Conservation (phyloP, 1,140 invertebrate genomes). For the Uloborus diversus region DNA sequence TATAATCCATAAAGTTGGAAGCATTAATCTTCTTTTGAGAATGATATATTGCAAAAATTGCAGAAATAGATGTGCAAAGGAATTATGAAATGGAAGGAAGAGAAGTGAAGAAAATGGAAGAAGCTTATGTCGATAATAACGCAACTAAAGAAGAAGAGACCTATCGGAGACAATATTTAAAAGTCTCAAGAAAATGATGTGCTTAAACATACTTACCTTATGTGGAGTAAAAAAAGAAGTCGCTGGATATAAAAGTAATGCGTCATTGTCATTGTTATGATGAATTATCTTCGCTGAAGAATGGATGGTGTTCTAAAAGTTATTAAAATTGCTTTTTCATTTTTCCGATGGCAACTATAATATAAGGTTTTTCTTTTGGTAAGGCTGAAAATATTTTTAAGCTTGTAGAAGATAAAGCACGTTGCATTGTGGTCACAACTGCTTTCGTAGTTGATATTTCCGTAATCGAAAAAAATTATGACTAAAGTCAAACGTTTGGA, state of each 20-base stretch:
- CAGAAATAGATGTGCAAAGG: conserved; percentile 41
- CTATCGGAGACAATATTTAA: conserved; percentile 48
- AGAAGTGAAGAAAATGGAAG: not conserved
- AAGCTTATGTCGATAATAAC: conserved; percentile 36
- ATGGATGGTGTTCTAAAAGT: conserved; percentile 41
- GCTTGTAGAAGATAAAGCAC: too few relatives aligned
- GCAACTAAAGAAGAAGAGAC: conserved; percentile 19
- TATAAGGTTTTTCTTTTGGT: too few relatives aligned
- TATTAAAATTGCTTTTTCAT: conserved; percentile 44
- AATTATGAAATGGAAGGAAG: conserved; percentile 36
- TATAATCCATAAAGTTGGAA: conserved; percentile 50
- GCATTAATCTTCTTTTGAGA: conserved; percentile 38
- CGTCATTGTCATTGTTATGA: conserved; percentile 47
- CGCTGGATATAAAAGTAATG: conserved; percentile 18
- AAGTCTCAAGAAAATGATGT: conserved; percentile 22
- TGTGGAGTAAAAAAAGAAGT: not conserved
- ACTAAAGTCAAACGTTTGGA: too few relatives aligned
- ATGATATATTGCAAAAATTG: conserved; percentile 42
- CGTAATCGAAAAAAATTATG: too few relatives aligned
- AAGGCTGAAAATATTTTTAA: too few relatives aligned
- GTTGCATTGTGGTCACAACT: too few relatives aligned
- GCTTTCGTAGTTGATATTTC: too few relatives aligned
- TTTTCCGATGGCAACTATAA: too few relatives aligned
- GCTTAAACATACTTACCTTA: not conserved
- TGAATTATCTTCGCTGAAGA: conserved; percentile 24